Evolutionary conservation across 2,797 vertebrate genomes (phyloP).

Genomic region (Chelon labrosus): DNA sequence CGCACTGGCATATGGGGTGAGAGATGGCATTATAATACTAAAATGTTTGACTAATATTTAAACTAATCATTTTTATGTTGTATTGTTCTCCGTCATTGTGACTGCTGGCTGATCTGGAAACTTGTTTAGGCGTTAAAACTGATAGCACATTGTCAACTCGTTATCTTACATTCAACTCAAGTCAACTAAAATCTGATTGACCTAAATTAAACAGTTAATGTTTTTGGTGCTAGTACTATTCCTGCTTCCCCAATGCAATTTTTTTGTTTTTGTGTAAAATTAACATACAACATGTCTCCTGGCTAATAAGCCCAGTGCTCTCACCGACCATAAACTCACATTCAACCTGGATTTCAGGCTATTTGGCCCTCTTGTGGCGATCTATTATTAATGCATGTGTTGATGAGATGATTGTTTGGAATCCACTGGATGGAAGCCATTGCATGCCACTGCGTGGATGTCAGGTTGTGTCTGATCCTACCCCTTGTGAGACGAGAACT

Average conservation of each 20-base stretch:
- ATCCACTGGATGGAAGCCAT: constrained; percentile 27
- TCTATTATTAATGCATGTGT: neutral
- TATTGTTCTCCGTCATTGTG: neutral
- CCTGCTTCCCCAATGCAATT: neutral
- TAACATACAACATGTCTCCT: neutral
- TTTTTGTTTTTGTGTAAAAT: neutral
- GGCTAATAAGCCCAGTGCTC: neutral
- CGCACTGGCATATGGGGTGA: constrained; percentile 87
- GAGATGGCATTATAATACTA: constrained; percentile 3
- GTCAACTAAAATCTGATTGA: neutral
- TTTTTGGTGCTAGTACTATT: neutral
- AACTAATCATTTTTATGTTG: too few species aligned
- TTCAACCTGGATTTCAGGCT: neutral
- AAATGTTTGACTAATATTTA: too few species aligned
- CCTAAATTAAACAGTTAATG: neutral
- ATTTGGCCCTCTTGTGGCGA: constrained; percentile 24
- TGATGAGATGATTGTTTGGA: constrained; percentile 7
- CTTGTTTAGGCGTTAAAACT: neutral
- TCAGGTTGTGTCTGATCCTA: neutral
- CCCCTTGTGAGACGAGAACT: neutral
- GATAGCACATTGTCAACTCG: neutral
- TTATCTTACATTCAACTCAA: neutral
- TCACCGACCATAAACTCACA: neutral
- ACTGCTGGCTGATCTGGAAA: constrained; percentile 1
- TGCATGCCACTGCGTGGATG: constrained; percentile 45